Base-by-base conservation (phyloP, 2,888 invertebrate species). In the Phanerotoma sp. region DNA sequence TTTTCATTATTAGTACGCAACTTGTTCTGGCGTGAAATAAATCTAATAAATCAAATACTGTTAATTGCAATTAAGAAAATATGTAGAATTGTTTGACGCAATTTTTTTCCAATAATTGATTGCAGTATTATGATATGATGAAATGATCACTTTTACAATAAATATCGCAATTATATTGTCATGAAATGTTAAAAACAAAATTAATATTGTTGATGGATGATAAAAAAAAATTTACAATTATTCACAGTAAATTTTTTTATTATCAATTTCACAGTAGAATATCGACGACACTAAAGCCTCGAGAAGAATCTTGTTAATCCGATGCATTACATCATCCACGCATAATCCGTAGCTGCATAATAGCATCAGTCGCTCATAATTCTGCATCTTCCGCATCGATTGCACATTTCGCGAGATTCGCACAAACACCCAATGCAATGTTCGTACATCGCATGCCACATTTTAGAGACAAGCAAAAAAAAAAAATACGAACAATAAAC, bases 261-360 rank as follows among this genome's bases (percentile, higher is more conserved):
- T 18, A 18, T 38, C 20, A 38, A 18, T 38, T 38, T 18, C 16
- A 9, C 25, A 25, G 20, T 38, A 18, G 20, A 13, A 35, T 20
- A 38, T 18, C 18, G 38, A 18, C 38, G 38, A 38, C 38, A 38
- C 38, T 10, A 44, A 30, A 15, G 16, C 22, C 37, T 4, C 9
- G 35, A 33, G 32, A 35, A 38, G 25, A 48, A 48, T 22, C 21
- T 35, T 15, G n/a, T 22, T 48, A 48, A 48, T 48, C 38, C 15
- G 35, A 38, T 45, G 16, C 51, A 44, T 44, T 52, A 38, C 52
- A 45, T 18, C 46, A 52, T 52, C 22, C 48, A 32, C 35, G 28
- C 45, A 46, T 45, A 49, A 52, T 9, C 30, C 48, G 18, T 49
- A 15, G 16, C 21, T 21, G 42, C 30, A 51, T 28, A 33, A 22